phyloP scores from a whole-genome alignment of 2,797 vertebrate genomes.

The Scomberomorus guttatus region DNA sequence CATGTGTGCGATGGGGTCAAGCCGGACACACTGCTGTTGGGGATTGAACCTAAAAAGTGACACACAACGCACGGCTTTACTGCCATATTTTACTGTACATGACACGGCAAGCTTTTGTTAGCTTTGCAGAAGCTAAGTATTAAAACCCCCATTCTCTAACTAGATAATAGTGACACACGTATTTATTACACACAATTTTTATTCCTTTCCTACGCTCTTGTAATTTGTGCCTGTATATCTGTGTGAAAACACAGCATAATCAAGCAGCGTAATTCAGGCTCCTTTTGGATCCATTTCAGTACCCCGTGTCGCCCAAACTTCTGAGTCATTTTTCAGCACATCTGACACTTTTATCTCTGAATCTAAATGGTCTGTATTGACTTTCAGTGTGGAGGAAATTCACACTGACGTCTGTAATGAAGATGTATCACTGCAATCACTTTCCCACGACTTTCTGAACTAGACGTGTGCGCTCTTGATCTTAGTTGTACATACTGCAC shows the following conservation, averaged over 20 bases:
- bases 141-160: background rate
- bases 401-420: slow-evolving; percentile 13
- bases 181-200: no score
- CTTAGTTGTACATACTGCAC: no score
- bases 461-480: background rate
- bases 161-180: background rate
- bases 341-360: slow-evolving; percentile 38
- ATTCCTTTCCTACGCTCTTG: background rate
- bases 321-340: slow-evolving; percentile 39
- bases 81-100: no score
- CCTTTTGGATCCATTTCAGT: slow-evolving; percentile 20
- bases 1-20: background rate
- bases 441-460: background rate
- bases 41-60: background rate
- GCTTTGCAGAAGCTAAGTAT: background rate
- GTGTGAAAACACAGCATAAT: slow-evolving; percentile 13
- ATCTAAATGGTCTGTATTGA: slow-evolving; percentile 22
- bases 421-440: slow-evolving; percentile 14
- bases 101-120: background rate
- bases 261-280: background rate
- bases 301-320: slow-evolving; percentile 18
- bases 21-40: background rate
- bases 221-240: background rate
- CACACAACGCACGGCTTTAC: background rate
- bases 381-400: slow-evolving; percentile 21